Evolutionary conservation across 1,140 invertebrate species (phyloP).

Genomic region (Drosophila lowei): DNA sequence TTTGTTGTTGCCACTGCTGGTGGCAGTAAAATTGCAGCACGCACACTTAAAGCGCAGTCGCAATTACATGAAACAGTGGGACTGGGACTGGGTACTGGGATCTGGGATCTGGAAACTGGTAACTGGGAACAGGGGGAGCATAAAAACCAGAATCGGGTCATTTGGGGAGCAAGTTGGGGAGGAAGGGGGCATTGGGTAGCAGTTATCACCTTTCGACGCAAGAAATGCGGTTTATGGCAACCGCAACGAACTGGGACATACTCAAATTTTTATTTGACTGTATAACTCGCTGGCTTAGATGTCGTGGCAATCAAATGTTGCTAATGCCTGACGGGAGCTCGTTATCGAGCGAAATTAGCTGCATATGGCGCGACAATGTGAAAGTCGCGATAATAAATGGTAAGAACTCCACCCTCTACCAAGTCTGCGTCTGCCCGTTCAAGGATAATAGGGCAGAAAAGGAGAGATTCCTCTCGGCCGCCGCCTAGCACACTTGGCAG

Average conservation of each 20-base stretch:
- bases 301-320: conserved; percentile 54
- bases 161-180: conserved; percentile 33
- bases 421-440: not conserved
- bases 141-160: conserved; percentile 78
- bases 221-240: conserved; percentile 41
- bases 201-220: conserved; percentile 17
- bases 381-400: conserved; percentile 37
- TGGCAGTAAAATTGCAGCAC: conserved; percentile 78
- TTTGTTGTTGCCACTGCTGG: conserved; percentile 40
- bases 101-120: conserved; percentile 10
- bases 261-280: conserved; percentile 41
- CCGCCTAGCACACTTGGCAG: too few relatives aligned
- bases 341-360: conserved; percentile 52
- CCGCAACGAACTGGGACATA: conserved; percentile 18
- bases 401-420: conserved; percentile 17
- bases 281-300: conserved; percentile 47
- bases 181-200: conserved; percentile 1
- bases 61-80: conserved; percentile 34
- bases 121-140: conserved; percentile 40
- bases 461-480: not conserved
- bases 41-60: conserved; percentile 68
- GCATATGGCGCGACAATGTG: conserved; percentile 26
- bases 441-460: too few relatives aligned
- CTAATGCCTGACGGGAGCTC: conserved; percentile 40
- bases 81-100: too few relatives aligned